A percentile compares a stretch with the other conserved stretches of the same genome.
Evolutionary conservation across 1,140 invertebrate species (phyloP).

Genomic region (Phenacoccus solenopsis): DNA sequence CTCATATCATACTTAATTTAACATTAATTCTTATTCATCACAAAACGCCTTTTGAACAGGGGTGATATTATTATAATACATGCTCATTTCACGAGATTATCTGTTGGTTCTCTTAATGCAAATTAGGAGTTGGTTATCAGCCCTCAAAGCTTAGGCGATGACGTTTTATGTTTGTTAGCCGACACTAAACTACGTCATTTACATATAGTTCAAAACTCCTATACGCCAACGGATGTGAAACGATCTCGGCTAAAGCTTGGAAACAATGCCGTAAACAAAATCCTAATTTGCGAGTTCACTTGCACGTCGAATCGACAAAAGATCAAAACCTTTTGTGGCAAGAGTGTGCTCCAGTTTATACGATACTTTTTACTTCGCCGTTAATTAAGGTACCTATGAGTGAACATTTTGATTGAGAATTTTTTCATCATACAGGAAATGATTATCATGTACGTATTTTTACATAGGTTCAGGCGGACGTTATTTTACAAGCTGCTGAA

Average conservation of each 20-base stretch:
- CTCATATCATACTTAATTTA: too few relatives aligned
- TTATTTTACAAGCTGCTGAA: conserved; percentile 41
- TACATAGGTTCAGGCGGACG: conserved; percentile 35
- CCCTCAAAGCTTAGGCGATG: conserved; percentile 68
- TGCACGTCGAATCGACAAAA: conserved; percentile 28
- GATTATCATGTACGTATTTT: neutral
- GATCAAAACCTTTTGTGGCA: conserved; percentile 38
- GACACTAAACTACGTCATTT: conserved; percentile 53
- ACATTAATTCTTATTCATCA: neutral
- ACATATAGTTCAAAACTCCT: conserved; percentile 60
- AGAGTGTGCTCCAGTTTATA: conserved; percentile 37
- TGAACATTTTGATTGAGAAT: neutral
- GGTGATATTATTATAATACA: neutral
- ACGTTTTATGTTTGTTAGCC: conserved; percentile 54
- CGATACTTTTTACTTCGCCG: conserved; percentile 37
- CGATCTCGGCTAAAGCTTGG: conserved; percentile 33
- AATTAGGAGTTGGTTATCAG: conserved; percentile 52
- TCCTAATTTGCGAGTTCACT: conserved; percentile 34
- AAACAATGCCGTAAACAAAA: conserved; percentile 30
- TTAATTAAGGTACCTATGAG: conserved; percentile 34
- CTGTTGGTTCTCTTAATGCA: neutral
- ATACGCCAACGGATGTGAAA: conserved; percentile 27
- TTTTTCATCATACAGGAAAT: neutral
- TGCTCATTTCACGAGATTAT: neutral
- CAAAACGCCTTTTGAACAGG: neutral